Evolutionary conservation across 53 echinoderm and acorn worm genomes (phyloP).

Genomic region (Henricia sp.): DNA sequence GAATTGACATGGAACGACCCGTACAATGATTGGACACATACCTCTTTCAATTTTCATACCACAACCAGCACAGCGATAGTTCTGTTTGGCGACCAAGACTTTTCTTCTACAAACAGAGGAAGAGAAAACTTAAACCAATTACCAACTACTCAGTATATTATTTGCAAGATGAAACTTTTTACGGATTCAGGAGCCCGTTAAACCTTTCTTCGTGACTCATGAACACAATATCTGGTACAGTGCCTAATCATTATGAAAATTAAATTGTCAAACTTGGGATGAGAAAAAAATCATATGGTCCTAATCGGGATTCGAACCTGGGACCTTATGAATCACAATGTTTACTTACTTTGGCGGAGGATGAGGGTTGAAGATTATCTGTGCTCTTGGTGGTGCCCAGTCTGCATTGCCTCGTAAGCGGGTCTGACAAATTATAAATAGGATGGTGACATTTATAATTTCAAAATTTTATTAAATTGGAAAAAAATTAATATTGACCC

Average conservation of each 20-base stretch:
- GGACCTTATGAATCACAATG: not conserved
- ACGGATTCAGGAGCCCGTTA: too few species aligned
- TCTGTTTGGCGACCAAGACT: slow-evolving; percentile 91
- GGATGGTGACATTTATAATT: too few species aligned
- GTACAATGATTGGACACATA: slow-evolving; percentile 3
- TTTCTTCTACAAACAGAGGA: slow-evolving; percentile 73
- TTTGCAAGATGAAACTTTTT: too few species aligned
- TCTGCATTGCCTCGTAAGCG: slow-evolving; percentile 96
- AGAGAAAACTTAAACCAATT: not conserved
- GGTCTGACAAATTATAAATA: too few species aligned
- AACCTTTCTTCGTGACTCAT: too few species aligned
- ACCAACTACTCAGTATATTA: too few species aligned
- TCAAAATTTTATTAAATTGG: too few species aligned
- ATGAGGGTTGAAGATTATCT: slow-evolving; percentile 94
- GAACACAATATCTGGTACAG: not conserved
- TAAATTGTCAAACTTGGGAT: not conserved
- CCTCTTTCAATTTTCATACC: slow-evolving; percentile 96
- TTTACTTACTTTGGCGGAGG: slow-evolving; percentile 94
- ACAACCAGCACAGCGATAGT: slow-evolving; percentile 97
- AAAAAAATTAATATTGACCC: too few species aligned
- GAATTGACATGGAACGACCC: not conserved
- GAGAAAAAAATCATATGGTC: too few species aligned
- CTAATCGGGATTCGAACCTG: too few species aligned
- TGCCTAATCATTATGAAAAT: not conserved
- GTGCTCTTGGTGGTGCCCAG: slow-evolving; percentile 97